Percentiles rank a stretch among this genome's conserved stretches.
Conservation (phyloP, 2,797 vertebrate genomes). For the Graptemys geographica region DNA sequence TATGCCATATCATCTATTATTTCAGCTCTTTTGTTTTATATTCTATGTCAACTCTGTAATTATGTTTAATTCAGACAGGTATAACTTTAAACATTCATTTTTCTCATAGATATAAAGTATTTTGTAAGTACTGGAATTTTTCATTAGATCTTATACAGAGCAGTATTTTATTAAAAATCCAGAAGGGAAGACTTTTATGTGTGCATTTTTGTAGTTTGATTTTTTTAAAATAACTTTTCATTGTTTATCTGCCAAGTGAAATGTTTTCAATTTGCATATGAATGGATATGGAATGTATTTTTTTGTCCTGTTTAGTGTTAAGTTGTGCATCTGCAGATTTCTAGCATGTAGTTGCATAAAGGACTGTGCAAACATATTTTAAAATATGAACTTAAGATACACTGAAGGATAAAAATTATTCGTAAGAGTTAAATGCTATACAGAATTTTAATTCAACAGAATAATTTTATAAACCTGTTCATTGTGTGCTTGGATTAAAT, state of each 20-base stretch:
- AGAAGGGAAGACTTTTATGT: slow-evolving; percentile 86
- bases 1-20: slow-evolving; percentile 53
- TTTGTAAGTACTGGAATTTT: slow-evolving; percentile 86
- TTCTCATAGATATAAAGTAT: slow-evolving; percentile 77
- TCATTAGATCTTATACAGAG: slow-evolving; percentile 86
- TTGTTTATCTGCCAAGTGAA: slow-evolving; percentile 81
- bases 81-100: slow-evolving; percentile 72
- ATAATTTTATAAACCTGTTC: slow-evolving; percentile 76
- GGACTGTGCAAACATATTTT: slow-evolving; percentile 79
- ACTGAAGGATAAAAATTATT: slow-evolving; percentile 74
- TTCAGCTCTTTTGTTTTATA: slow-evolving; percentile 55
- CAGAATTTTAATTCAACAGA: slow-evolving; percentile 82
- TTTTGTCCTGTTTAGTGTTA: slow-evolving; percentile 79
- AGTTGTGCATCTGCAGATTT: slow-evolving; percentile 81
- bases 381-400: slow-evolving; percentile 76
- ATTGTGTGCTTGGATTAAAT: slow-evolving; percentile 74
- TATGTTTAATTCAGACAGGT: slow-evolving; percentile 66
- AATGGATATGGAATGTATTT: slow-evolving; percentile 82
- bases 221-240: slow-evolving; percentile 81
- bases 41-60: slow-evolving; percentile 56
- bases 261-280: slow-evolving; percentile 81
- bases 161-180: slow-evolving; percentile 87
- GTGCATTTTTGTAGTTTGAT: slow-evolving; percentile 82
- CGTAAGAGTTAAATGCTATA: slow-evolving; percentile 74
- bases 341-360: slow-evolving; percentile 80